Base-by-base conservation (phyloP, 2,797 vertebrate species). In the Melanotaenia trifasciata region DNA sequence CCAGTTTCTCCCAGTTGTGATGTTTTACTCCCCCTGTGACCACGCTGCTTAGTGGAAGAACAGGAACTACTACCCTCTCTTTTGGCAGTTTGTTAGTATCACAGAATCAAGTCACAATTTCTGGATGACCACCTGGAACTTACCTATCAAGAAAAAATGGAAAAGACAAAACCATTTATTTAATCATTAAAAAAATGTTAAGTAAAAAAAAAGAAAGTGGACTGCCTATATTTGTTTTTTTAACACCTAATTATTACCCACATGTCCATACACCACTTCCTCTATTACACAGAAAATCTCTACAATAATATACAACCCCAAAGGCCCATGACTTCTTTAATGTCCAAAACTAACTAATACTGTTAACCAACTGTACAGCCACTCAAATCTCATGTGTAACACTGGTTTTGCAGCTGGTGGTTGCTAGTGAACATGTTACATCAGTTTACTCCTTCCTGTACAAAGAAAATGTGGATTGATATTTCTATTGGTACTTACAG, bases 101-200 rank as follows among this genome's bases (percentile, higher is more conserved):
- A 63, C 63, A 63, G 3, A 35, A 67, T 59, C 67, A 32, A 62
- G 60, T 94, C 92, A 96, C 58, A 91, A 66, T 73, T 95, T 95
- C 89, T 94, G 95, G 75, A 96, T 88, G 69, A 96, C 93, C 67
- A 96, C 95, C 86, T 96, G 95, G 86, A 96, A 96, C 70, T 95
- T 96, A 90, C 95, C 96, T 96, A 84, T 12, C 0, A 67, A 66
- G 5, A 73, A 1, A 71, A 63, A 74, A 64, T 50, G 0, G n/a
- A 66, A 4, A 2, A 28, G n/a, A 64, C 16, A 67, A 0, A 71
- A 50, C 0, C 1, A 60, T 36, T 68, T 43, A 6, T 32, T 30
- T 24, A 14, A 10, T 18, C 18, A 20, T 12, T 6, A 14, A 56
- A 56, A 40, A 18, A 20, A 35, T 24, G 5, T 9, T 43, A 7